phyloP scores from a whole-genome alignment of 2,113 vertebrate species.

The Hiodon alosoides region DNA sequence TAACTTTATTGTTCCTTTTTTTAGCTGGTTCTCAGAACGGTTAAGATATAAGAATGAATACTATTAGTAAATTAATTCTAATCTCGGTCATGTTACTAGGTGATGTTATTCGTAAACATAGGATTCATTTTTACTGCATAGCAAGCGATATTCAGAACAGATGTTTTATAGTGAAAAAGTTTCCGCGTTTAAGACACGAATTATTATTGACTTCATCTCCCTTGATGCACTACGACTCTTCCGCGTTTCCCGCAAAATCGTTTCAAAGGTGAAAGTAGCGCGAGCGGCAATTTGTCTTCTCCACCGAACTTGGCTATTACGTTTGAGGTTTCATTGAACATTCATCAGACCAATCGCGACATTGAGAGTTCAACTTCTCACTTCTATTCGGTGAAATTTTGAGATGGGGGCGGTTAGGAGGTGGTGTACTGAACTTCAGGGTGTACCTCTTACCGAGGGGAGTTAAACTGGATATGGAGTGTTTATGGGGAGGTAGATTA shows the following conservation, averaged over 20 bases:
- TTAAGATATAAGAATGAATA: too few relatives aligned
- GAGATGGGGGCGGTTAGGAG: slow-evolving; percentile 2
- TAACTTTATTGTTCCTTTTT: too few relatives aligned
- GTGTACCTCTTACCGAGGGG: slow-evolving; percentile 21
- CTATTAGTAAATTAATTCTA: too few relatives aligned
- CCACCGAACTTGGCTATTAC: slow-evolving; percentile 25
- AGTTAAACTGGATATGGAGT: slow-evolving; percentile 30
- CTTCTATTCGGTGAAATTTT: slow-evolving; percentile 10
- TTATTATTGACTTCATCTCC: slow-evolving; percentile 31
- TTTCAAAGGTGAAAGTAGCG: slow-evolving; percentile 65
- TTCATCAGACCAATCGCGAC: slow-evolving; percentile 8
- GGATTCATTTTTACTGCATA: neutral
- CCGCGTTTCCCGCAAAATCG: slow-evolving; percentile 75
- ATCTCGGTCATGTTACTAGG: neutral
- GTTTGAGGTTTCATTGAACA: slow-evolving; percentile 39
- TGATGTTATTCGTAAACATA: too few relatives aligned
- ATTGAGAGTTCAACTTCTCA: neutral
- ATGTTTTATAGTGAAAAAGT: too few relatives aligned
- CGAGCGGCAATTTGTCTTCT: slow-evolving; percentile 49
- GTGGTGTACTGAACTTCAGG: neutral
- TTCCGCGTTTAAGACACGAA: neutral
- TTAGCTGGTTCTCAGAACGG: too few relatives aligned
- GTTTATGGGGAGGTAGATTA: slow-evolving; percentile 17
- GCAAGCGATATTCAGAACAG: neutral
- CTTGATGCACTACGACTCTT: slow-evolving; percentile 57